Evolutionary conservation across 2,113 vertebrate genomes (phyloP).

Genomic region (Notothenia coriiceps): DNA sequence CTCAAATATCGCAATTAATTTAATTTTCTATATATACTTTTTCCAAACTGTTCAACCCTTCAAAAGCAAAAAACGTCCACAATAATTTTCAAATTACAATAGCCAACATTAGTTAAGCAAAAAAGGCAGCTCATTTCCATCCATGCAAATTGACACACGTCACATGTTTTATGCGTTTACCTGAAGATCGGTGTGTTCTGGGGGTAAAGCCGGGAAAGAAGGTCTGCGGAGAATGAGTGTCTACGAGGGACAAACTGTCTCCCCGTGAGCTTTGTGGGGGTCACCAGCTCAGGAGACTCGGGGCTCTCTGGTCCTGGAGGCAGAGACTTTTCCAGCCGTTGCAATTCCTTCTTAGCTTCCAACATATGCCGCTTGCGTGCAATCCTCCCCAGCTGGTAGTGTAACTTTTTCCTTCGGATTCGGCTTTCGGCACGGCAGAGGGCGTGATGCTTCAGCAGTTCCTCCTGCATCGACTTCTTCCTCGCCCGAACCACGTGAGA

Average conservation of each 20-base stretch:
- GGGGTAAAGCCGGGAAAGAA: constrained; percentile 84
- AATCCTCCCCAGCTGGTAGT: constrained; percentile 90
- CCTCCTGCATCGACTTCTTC: constrained; percentile 87
- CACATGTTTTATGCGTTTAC: constrained; percentile 57
- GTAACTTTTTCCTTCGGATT: constrained; percentile 85
- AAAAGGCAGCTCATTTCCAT: not conserved
- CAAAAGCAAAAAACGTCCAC: no score
- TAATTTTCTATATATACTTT: no score
- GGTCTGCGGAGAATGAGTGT: constrained; percentile 81
- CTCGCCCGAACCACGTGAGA: constrained; percentile 70
- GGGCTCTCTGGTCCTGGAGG: constrained; percentile 69
- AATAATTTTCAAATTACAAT: no score
- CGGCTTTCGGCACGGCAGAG: constrained; percentile 85
- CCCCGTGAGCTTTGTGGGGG: constrained; percentile 46
- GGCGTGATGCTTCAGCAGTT: constrained; percentile 84
- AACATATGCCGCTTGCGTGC: constrained; percentile 89
- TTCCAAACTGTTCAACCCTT: no score
- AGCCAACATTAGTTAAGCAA: not conserved
- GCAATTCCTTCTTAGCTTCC: constrained; percentile 89
- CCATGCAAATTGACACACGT: not conserved
- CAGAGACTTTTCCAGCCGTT: constrained; percentile 84
- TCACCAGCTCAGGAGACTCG: constrained; percentile 54
- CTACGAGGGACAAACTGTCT: constrained; percentile 57
- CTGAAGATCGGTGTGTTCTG: constrained; percentile 82
- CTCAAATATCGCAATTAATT: no score